Evolutionary conservation across 2,888 invertebrate species (phyloP).

Genomic region (Acronicta aceris): DNA sequence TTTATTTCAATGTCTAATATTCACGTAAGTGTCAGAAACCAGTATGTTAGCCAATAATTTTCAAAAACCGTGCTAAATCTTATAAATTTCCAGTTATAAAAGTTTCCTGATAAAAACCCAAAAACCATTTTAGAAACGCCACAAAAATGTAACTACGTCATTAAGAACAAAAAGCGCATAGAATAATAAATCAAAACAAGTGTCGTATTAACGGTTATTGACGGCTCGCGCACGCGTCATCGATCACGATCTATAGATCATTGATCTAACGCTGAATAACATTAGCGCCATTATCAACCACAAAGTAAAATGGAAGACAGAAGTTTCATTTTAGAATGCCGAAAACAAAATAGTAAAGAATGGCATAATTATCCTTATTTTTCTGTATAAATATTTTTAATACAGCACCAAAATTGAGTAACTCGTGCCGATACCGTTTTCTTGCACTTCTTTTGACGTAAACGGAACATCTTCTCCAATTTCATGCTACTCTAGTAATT

Average conservation of each 20-base stretch:
- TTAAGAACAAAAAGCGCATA: constrained; percentile 27
- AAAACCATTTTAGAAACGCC: constrained; percentile 3
- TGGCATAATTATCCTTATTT: too few species aligned
- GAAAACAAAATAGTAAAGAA: neutral
- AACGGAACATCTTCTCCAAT: too few species aligned
- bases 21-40: too few species aligned
- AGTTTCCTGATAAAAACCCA: constrained; percentile 6
- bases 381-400: too few species aligned
- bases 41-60: too few species aligned
- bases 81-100: constrained; percentile 8
- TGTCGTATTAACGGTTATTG: constrained; percentile 65
- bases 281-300: constrained; percentile 53
- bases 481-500: too few species aligned
- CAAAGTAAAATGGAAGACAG: constrained; percentile 1
- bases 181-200: constrained; percentile 55
- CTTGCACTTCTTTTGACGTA: too few species aligned
- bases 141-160: constrained; percentile 23
- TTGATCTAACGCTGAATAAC: constrained; percentile 65
- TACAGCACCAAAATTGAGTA: too few species aligned
- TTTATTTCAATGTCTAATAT: too few species aligned
- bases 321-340: constrained; percentile 17
- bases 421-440: too few species aligned
- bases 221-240: constrained; percentile 63
- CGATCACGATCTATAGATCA: constrained; percentile 72
- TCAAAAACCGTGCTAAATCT: too few species aligned